Percentiles rank a stretch among this genome's conserved stretches.
These are phyloP conservation scores for Papilio aristodemus DNA, from an alignment of 1,140 invertebrate genomes.

Conservation along the genomic window DNA sequence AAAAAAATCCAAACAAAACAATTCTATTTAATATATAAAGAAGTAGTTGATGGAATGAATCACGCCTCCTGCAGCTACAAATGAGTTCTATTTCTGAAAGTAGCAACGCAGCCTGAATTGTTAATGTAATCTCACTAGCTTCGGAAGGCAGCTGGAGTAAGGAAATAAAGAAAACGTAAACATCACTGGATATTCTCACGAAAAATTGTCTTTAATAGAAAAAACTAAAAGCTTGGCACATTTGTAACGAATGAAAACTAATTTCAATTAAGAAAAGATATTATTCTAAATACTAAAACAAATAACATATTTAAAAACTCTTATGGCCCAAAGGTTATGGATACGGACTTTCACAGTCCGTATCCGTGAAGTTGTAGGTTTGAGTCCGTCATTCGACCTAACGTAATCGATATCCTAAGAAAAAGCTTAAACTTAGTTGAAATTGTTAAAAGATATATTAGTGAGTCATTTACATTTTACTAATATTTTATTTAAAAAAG, in stretches of 20 bases:
- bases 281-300: no score
- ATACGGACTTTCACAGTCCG: no score
- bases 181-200: background rate
- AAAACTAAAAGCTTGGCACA: background rate
- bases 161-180: background rate
- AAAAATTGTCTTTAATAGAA: background rate
- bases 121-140: constrained; percentile 1
- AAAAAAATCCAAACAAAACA: background rate
- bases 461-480: no score
- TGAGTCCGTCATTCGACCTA: no score
- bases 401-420: no score
- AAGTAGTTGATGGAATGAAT: background rate
- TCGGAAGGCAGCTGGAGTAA: constrained; percentile 2
- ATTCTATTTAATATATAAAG: background rate
- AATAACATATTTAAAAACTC: no score
- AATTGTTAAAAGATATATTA: no score
- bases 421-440: no score
- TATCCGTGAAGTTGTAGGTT: no score
- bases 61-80: background rate
- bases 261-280: no score
- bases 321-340: no score
- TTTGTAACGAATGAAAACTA: background rate
- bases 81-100: constrained; percentile 8
- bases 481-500: no score
- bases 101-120: background rate